phyloP scores from a whole-genome alignment of 2,888 invertebrate genomes.

The Chaetoderma sp. region DNA sequence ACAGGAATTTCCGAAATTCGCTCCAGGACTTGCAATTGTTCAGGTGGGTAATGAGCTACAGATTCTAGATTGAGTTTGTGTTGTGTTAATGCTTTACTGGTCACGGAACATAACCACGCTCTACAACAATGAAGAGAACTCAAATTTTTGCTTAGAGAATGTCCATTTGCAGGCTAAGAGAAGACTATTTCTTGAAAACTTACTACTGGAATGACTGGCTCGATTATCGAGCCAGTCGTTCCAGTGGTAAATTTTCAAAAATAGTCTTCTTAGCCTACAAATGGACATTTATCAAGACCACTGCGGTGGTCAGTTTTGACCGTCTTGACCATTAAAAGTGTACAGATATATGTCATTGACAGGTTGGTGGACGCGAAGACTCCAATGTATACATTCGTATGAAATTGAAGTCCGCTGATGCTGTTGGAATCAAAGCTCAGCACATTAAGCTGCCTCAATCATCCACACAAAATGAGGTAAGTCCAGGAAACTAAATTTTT shows the following conservation, averaged over 20 bases:
- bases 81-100: background rate
- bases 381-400: constrained; percentile 98
- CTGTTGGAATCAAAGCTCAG: constrained; percentile 87
- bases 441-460: constrained; percentile 84
- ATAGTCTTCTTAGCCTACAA: too few species aligned
- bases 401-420: constrained; percentile 92
- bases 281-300: too few species aligned
- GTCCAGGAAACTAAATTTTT: constrained; percentile 1
- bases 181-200: too few species aligned
- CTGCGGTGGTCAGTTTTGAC: background rate
- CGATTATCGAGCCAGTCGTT: too few species aligned
- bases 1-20: constrained; percentile 73
- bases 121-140: too few species aligned
- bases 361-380: constrained; percentile 96
- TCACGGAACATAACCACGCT: too few species aligned
- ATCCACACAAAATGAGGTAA: constrained; percentile 78
- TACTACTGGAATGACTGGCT: too few species aligned
- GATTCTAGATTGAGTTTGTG: background rate
- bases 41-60: constrained; percentile 68
- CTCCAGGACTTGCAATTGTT: constrained; percentile 86
- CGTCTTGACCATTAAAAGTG: background rate
- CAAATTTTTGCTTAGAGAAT: too few species aligned
- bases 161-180: too few species aligned
- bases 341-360: background rate
- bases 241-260: too few species aligned